Evolutionary conservation across 2,888 invertebrate species (phyloP), one percentile per base, ranked within the genome.

Genomic region (Ernsta delagoae): DNA sequence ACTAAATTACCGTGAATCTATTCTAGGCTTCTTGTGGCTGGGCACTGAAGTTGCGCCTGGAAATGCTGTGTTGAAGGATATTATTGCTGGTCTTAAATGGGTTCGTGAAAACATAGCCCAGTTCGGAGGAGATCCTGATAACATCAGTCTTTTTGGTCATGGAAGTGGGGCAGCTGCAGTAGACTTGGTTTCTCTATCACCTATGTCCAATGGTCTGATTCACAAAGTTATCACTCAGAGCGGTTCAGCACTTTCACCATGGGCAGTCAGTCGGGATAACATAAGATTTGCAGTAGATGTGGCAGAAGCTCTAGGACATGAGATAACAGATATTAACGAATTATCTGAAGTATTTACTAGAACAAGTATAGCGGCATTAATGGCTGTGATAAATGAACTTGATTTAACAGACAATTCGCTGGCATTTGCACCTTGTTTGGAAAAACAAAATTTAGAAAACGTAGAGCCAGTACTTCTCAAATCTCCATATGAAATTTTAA

Each of bases 21-120:
- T 96, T 16, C 95, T 96, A 74, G 97, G 96, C 57, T 96, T 96
- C 84, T 93, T 96, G 48, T 95, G 95, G 70, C 86, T 95, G 72
- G 95, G 95, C 54, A 94, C 90, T 5, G 85, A 89, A 74, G 93
- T 92, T 72, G 95, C 95, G 0, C 95, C 96, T 6, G 98, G 98
- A 0, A 98, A 98, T 85, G 96, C 97, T 74, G 98, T 98, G 0
- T 88, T 98, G 39, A 96, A 97, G 82, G 98, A 98, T 83, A 97
- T 98, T 76, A 94, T 96, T 74, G 94, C 97, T 81, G 97, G 97
- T 0, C 89, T 98, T 71, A 82, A 93, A 70, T 97, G 97, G 97
- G 92, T 97, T 4, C 94, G 95, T 78, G 94, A 96, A 72, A 96
- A 98, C 82, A 96, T 97, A 64, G 92, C 62, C 1, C 89, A 94